Conservation (phyloP, 2,113 vertebrate species). For the Pogona vitticeps region DNA sequence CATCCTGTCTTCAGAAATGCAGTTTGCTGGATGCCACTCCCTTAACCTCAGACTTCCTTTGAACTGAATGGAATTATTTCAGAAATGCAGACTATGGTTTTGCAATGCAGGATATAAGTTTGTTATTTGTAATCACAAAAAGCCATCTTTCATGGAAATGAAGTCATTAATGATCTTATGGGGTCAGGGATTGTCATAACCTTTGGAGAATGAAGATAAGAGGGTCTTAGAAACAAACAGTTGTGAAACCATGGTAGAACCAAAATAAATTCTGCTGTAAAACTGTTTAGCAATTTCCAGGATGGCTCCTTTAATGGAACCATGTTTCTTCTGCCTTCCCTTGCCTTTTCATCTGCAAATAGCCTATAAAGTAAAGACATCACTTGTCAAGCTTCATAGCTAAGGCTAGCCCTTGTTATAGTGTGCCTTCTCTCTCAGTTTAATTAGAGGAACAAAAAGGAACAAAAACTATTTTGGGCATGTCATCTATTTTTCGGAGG, state of each 20-base stretch:
- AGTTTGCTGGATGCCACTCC: not conserved
- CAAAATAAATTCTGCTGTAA: not conserved
- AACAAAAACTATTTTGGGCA: too few species aligned
- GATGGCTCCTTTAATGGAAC: not conserved
- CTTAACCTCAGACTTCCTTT: not conserved
- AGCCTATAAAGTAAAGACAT: not conserved
- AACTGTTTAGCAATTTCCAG: not conserved
- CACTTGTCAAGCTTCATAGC: not conserved
- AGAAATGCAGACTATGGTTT: not conserved
- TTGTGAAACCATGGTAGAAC: not conserved
- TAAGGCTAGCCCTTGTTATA: not conserved
- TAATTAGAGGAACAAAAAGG: not conserved
- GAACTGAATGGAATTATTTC: not conserved
- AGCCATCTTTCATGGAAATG: not conserved
- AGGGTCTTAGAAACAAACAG: not conserved
- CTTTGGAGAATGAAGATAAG: not conserved
- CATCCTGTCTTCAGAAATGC: not conserved
- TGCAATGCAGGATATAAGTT: not conserved
- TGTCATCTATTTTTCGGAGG: too few species aligned
- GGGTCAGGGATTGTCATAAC: not conserved
- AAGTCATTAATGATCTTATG: not conserved
- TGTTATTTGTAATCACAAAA: not conserved
- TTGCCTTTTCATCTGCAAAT: not conserved
- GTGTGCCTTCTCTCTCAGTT: not conserved
- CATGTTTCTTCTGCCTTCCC: not conserved